Evolutionary conservation across 1,140 invertebrate species (phyloP), one percentile per base, ranked within the genome.

Genomic region (Microplitis mediator): DNA sequence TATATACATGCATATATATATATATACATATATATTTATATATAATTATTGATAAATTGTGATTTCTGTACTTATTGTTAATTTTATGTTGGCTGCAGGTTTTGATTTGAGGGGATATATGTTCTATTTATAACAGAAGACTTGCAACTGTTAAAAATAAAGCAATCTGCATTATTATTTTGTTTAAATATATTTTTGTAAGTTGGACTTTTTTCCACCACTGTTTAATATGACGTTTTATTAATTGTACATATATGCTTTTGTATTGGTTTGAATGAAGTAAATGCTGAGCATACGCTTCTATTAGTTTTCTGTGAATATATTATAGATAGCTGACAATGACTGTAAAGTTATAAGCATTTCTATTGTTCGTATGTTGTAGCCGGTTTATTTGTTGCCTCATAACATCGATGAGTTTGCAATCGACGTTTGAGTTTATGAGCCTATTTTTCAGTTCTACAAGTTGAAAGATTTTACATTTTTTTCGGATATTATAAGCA

Each of bases 51-150:
- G 83, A 76, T 84, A 85, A 78, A 84, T 85, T 83, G 80, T 85
- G 82, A 84, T 75, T 78, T 84, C 82, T 82, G 84, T 81, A 84
- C 79, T 87, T 85, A 82, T 80, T 81, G 78, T 70, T 71, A 58
- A 76, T 78, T 83, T 79, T 83, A 70, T 82, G 83, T 81, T 85
- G 80, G 86, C 84, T 87, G 85, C 79, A 85, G 84, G 83, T 85
- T 86, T 87, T 86, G 85, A 86, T 86, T 86, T 85, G 78, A 83
- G 79, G 81, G 84, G 80, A 81, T 72, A 65, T 75, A 79, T 78
- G 75, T 62, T 74, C 79, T 73, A 75, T 74, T 66, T 78, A 74
- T 73, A 74, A 76, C 71, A 72, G 11, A 50, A 66, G 23, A 32
- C 50, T n/a, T n/a, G 54, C n/a, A 32, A 68, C 16, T 32, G 11